These are phyloP conservation scores for Pangasius krempfi DNA, from an alignment of 2,797 vertebrate species.

Conservation along the genomic window DNA sequence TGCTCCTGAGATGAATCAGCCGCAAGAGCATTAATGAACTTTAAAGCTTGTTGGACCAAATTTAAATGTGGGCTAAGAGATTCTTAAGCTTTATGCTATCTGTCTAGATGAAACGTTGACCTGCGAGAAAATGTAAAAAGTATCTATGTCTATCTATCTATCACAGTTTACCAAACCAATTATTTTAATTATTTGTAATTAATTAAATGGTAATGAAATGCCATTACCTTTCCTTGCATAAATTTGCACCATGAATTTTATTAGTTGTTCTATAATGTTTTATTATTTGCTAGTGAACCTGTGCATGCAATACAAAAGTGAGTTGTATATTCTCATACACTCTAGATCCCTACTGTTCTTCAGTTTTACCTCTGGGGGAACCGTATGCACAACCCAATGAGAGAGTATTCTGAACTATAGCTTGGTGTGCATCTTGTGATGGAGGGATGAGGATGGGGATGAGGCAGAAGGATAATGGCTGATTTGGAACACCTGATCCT, in stretches of 20 bases:
- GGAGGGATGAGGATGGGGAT: background rate
- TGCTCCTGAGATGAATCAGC: conserved; percentile 24
- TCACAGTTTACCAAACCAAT: background rate
- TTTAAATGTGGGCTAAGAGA: background rate
- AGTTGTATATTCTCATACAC: conserved; percentile 6
- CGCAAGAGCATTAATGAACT: conserved; percentile 32
- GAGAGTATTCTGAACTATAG: background rate
- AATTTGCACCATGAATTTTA: background rate
- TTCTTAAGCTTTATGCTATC: background rate
- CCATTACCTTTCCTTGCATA: background rate
- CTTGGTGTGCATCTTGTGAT: background rate
- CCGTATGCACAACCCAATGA: background rate
- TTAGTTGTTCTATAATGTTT: background rate
- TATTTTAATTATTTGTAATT: background rate
- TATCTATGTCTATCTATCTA: too few species aligned
- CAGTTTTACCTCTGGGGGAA: background rate
- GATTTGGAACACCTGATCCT: background rate
- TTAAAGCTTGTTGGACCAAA: conserved; percentile 41
- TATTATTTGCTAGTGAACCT: background rate
- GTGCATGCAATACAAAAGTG: background rate
- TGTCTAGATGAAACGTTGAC: background rate
- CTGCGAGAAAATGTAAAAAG: background rate
- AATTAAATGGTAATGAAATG: too few species aligned
- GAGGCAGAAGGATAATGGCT: background rate
- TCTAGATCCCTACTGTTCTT: background rate